Percentiles rank a stretch among this genome's conserved stretches.
These are phyloP conservation scores for Drosophila subquinaria DNA, from an alignment of 2,888 invertebrate genomes.

Conservation along the genomic window DNA sequence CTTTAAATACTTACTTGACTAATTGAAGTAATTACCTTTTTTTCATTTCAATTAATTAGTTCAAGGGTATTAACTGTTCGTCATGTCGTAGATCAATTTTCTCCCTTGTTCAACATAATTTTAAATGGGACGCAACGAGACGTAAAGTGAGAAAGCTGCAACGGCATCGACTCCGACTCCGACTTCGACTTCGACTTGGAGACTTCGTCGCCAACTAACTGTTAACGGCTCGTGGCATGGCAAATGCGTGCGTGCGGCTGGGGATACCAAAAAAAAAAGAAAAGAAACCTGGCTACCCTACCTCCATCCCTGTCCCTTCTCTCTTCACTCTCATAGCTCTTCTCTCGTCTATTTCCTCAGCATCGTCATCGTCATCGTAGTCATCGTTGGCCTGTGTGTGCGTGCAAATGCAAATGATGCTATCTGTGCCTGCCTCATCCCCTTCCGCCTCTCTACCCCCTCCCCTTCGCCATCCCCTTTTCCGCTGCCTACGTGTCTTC, in stretches of 20 bases:
- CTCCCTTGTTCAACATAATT: constrained; percentile 69
- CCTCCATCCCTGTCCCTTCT: background rate
- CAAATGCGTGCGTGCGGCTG: constrained; percentile 63
- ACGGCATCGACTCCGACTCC: constrained; percentile 23
- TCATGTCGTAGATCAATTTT: background rate
- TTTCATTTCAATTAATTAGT: too few relatives aligned
- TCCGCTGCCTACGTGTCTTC: too few relatives aligned
- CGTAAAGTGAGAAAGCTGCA: constrained; percentile 80
- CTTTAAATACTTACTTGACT: too few relatives aligned
- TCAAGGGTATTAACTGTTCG: background rate
- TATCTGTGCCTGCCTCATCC: constrained; percentile 59
- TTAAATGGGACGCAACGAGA: constrained; percentile 81
- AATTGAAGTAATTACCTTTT: too few relatives aligned
- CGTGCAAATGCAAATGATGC: constrained; percentile 78
- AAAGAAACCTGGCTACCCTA: background rate
- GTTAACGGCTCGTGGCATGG: constrained; percentile 69
- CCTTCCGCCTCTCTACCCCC: background rate
- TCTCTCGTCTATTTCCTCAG: constrained; percentile 1
- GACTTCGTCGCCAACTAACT: constrained; percentile 66
- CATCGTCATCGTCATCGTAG: background rate
- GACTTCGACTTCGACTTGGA: background rate
- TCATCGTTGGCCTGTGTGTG: constrained; percentile 31
- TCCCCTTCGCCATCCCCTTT: constrained; percentile 4
- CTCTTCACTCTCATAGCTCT: background rate
- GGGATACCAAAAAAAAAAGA: constrained; percentile 11